Percentiles rank a stretch among this genome's conserved stretches.
Evolutionary conservation across 2,113 vertebrate species (phyloP).

Genomic region (Stigmatopora nigra): DNA sequence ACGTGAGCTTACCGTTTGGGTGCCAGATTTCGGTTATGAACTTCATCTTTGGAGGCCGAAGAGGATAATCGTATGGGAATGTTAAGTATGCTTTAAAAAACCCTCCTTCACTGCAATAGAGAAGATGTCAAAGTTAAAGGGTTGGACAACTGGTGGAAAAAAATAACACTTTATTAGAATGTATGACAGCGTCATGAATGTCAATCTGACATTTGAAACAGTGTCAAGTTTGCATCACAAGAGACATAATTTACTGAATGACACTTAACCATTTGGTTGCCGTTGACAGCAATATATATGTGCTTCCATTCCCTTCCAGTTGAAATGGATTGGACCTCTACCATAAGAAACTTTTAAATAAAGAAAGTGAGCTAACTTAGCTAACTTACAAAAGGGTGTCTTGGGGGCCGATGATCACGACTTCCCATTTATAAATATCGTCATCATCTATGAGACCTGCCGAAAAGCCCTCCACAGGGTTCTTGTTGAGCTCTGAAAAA

Average conservation of each 20-base stretch:
- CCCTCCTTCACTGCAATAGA: constrained; percentile 87
- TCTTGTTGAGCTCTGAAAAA: constrained; percentile 93
- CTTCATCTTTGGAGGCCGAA: constrained; percentile 99
- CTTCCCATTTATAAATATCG: constrained; percentile 99
- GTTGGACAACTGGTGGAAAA: neutral
- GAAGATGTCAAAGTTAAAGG: constrained; percentile 10
- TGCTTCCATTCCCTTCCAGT: too few species aligned
- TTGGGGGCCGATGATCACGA: constrained; percentile 97
- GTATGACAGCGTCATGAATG: too few species aligned
- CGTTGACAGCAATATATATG: too few species aligned
- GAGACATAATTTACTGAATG: too few species aligned
- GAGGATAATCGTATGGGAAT: constrained; percentile 98
- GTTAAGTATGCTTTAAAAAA: constrained; percentile 99
- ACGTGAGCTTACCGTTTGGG: constrained; percentile 81
- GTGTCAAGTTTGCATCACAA: too few species aligned
- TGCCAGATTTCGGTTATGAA: constrained; percentile 99
- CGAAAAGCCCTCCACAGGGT: constrained; percentile 98
- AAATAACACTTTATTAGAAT: too few species aligned
- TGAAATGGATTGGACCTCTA: too few species aligned
- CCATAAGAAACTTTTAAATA: too few species aligned
- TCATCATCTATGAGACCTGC: constrained; percentile 99
- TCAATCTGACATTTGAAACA: too few species aligned
- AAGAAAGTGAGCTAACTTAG: constrained; percentile 63
- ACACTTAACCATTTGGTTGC: too few species aligned
- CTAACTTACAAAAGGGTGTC: constrained; percentile 96